Evolutionary conservation across 2,113 vertebrate genomes (phyloP).

Genomic region (Capreolus pygargus): DNA sequence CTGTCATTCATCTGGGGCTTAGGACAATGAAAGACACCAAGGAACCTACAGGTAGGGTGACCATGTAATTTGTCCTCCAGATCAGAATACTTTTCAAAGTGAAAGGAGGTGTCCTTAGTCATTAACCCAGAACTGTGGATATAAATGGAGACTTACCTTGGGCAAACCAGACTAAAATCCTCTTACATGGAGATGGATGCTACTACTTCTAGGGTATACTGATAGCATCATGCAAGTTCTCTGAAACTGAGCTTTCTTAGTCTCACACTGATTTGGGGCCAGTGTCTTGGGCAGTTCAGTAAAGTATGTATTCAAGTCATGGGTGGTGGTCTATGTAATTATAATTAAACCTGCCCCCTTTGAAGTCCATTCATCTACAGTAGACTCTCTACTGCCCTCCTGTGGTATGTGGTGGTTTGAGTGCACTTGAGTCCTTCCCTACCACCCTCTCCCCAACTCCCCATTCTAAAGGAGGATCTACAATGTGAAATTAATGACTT

Average conservation of each 20-base stretch:
- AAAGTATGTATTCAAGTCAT: background rate
- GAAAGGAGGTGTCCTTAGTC: background rate
- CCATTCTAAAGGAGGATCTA: background rate
- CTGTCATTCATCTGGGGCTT: background rate
- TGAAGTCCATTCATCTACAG: background rate
- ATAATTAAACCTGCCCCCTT: background rate
- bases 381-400: conserved; percentile 22
- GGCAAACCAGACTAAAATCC: background rate
- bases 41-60: background rate
- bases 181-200: background rate
- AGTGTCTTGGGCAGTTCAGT: background rate
- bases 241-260: background rate
- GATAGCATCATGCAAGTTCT: background rate
- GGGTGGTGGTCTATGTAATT: background rate
- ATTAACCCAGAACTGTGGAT: background rate
- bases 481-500: background rate
- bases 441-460: background rate
- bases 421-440: background rate
- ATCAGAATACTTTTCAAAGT: background rate
- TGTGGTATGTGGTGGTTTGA: background rate
- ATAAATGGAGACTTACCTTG: background rate
- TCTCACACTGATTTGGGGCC: background rate
- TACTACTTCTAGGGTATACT: background rate
- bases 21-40: background rate
- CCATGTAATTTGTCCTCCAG: background rate